Evolutionary conservation across 2,888 invertebrate genomes (phyloP), one percentile per base, ranked within the genome.

Genomic region (Andrena fulva): DNA sequence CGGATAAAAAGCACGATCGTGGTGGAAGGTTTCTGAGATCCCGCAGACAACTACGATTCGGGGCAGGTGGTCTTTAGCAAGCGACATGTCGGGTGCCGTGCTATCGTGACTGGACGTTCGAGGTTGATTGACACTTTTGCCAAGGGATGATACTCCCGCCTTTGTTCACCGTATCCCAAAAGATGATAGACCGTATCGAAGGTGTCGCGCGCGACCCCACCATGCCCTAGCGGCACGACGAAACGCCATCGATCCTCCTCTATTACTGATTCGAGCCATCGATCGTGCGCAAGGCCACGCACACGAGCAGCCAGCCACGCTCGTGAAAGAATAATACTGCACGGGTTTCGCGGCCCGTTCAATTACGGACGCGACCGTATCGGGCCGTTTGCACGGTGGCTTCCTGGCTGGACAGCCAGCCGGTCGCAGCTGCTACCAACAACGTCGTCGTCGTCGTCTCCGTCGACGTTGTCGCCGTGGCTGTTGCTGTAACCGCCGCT

Each of bases 341-440:
- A 70, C 80, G 81, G 81, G 81, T 85, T 87, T 82, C 74, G 85
- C 85, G 85, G 82, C 77, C 75, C 80, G 82, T 86, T 86, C 87
- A 89, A 89, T 87, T 85, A 87, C 85, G 83, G 78, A 63, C 54
- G 78, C 87, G 82, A 66, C 70, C 66, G 75, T 77, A 79, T 83
- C 86, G 70, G 74, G 59, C 83, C 79, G 85, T 79, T 86, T 72
- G 66, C 70, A 68, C 80, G 77, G 71, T 70, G 79, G 84, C 85
- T 87, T 87, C 84, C 87, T 73, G 85, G 79, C 78, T 68, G 79
- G 80, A 86, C 72, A 80, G 83, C 67, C 75, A 82, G 83, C 67
- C 75, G 84, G 83, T 76, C 79, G 84, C 85, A 85, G 89, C 87
- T 85, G 89, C 85, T 82, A 74, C 78, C 78, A 69, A 76, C 77